These are phyloP conservation scores for Mesorhabditis belari DNA, from an alignment of 2,888 invertebrate genomes.

Conservation along the genomic window DNA sequence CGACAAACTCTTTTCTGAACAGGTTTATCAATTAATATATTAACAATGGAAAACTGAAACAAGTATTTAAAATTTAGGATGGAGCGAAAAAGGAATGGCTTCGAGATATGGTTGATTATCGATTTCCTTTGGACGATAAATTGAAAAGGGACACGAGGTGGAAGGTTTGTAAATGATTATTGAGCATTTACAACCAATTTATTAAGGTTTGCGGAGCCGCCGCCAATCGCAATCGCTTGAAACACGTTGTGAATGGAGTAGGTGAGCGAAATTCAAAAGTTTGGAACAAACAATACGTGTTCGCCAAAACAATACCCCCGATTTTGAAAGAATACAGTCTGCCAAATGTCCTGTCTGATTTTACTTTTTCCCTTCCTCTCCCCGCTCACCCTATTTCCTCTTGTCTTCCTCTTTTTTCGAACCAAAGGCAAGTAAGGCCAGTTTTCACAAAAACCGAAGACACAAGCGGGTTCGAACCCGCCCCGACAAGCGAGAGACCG, in stretches of 20 bases:
- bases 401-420: no score
- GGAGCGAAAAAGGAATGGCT: conserved; percentile 33
- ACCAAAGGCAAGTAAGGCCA: no score
- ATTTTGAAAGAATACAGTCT: no score
- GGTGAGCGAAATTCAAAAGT: not conserved
- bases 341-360: no score
- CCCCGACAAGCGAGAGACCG: no score
- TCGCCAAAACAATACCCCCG: no score
- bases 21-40: conserved; percentile 9
- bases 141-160: conserved; percentile 26
- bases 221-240: conserved; percentile 24
- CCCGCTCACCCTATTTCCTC: no score
- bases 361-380: no score
- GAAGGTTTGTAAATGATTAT: conserved; percentile 17
- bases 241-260: not conserved
- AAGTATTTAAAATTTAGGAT: conserved; percentile 9
- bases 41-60: not conserved
- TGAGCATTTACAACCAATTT: no score
- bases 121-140: conserved; percentile 29
- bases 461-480: no score
- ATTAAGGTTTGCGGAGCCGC: conserved; percentile 21
- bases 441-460: no score
- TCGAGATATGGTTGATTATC: conserved; percentile 25
- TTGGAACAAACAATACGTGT: no score
- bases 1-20: conserved; percentile 29